Evolutionary conservation across 2,797 vertebrate species (phyloP), one percentile per base, ranked within the genome.

Genomic region (Neosalanx taihuensis): DNA sequence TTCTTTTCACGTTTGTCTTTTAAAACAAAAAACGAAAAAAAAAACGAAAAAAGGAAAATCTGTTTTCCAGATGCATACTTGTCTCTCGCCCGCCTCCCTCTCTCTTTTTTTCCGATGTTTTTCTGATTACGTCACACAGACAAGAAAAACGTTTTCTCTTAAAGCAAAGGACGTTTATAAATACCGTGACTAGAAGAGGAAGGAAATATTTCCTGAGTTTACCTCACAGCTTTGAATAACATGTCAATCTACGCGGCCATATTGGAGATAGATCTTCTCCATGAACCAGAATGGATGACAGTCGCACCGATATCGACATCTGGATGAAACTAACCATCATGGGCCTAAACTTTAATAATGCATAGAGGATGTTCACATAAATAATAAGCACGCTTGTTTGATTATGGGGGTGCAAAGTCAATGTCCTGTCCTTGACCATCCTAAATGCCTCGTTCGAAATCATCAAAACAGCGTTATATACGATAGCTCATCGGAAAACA

Each of bases 51-150:
- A 26, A 26, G 1, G 23, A 3, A 64, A 81, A 90, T 91, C 79
- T 89, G 82, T 91, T 93, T 87, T 93, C 91, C 91, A 92, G 90
- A 89, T 93, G 87, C 69, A n/a, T 64, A 7, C 6, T 6, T 12
- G 6, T 56, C 17, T 56, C 51, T 17, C 18, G 15, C 5, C 46
- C 18, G 17, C 51, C 18, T 7, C 7, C 3, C 41, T 53, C 18
- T 56, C 18, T 56, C 18, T n/a, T 3, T 56, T 6, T 17, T 56
- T n/a, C 46, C 59, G n/a, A 53, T 69, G 68, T 71, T 79, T 87
- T 89, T 84, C 89, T 88, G 86, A 77, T 79, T 83, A 69, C 75
- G 83, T 88, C 82, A 87, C 63, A 72, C 69, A 80, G 62, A 64
- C 30, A 75, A 82, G 85, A 85, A 82, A 85, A 87, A 88, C 62